Evolutionary conservation across 2,797 vertebrate genomes (phyloP), one percentile per base, ranked within the genome.

Genomic region (Artibeus lituratus): DNA sequence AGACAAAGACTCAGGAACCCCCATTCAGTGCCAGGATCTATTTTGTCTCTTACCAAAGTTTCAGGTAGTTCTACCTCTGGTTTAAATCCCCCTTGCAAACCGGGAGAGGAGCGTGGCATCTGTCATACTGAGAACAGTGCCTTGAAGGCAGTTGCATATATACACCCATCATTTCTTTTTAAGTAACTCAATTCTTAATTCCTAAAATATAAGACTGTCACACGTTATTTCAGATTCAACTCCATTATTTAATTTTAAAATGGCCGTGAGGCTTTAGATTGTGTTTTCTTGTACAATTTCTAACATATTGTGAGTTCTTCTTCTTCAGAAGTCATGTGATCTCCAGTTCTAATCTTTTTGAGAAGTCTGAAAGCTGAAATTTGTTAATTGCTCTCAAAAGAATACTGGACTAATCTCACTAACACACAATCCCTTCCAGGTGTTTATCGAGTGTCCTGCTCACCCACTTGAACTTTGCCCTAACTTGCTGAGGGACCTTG

Each of bases 171-270:
- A 44, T 35, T 80, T 90, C n/a, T n/a, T 77, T 82, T 87, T 87
- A 97, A 94, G 51, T 90, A 82, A 88, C 51, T 55, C 19, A 53
- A 22, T 47, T 85, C 37, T 74, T 94, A 49, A 86, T 93, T 84
- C 87, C 76, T 74, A 73, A 59, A 81, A 47, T 81, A 16, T 74
- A 67, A 92, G 53, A 35, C 42, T 89, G 51, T 70, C 57, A 22
- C 42, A 70, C 22, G 37, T 76, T 24, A 7, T 62, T 95, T 97
- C 91, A 83, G 78, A 70, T 83, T 86, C 47, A 62, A 87, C 39
- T 53, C n/a, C 47, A 24, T 62, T 86, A 72, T 78, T 69, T 92
- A 59, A 67, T 87, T 88, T 94, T 91, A 74, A 93, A 74, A 80
- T 85, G 90, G 51, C 81, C 47, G 19, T 26, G 39, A 83, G 53